phyloP scores from a whole-genome alignment of 2,113 vertebrate genomes.

The Hystrix brachyura region DNA sequence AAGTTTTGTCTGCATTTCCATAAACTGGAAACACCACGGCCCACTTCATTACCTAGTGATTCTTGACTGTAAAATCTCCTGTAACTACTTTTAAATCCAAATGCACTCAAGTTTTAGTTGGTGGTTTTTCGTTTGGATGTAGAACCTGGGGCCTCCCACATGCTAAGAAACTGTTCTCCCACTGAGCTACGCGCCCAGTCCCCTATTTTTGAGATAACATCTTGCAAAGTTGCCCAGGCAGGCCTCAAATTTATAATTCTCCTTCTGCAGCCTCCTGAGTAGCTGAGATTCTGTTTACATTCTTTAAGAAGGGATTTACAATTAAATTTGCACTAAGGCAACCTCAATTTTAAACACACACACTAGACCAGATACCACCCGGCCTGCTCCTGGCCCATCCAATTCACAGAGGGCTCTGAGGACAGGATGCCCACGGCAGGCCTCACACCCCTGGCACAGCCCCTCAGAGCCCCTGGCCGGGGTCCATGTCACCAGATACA shows the following conservation, averaged over 20 bases:
- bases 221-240: not conserved
- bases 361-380: not conserved
- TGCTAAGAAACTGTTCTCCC: not conserved
- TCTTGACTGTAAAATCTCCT: not conserved
- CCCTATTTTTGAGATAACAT: not conserved
- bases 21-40: too few relatives aligned
- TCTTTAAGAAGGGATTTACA: not conserved
- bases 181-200: not conserved
- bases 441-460: too few relatives aligned
- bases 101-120: not conserved
- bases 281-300: not conserved
- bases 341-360: not conserved
- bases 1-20: not conserved
- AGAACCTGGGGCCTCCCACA: not conserved
- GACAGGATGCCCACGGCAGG: too few relatives aligned
- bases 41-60: not conserved
- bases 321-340: not conserved
- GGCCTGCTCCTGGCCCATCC: not conserved
- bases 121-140: not conserved
- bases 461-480: not conserved
- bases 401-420: too few relatives aligned
- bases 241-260: not conserved
- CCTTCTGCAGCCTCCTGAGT: not conserved
- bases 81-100: not conserved
- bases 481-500: not conserved